phyloP scores from a whole-genome alignment of 1,140 invertebrate species.

The Epicauta chinensis region DNA sequence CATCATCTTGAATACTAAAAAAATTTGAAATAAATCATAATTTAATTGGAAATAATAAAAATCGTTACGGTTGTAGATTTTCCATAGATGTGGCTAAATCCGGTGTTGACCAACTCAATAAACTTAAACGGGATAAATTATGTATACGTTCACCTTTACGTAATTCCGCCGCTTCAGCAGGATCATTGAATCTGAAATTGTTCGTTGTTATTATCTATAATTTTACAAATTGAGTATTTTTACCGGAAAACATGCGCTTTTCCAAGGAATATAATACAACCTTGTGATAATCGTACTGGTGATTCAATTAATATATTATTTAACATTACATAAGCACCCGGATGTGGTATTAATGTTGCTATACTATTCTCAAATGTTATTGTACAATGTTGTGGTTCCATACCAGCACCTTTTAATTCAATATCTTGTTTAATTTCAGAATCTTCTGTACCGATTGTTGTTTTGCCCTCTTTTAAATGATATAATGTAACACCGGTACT shows the following conservation, averaged over 20 bases:
- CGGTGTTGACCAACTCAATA: slow-evolving; percentile 76
- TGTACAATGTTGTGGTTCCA: slow-evolving; percentile 76
- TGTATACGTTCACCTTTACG: slow-evolving; percentile 62
- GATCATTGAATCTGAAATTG: slow-evolving; percentile 62
- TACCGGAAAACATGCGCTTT: slow-evolving; percentile 89
- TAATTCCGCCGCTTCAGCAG: slow-evolving; percentile 79
- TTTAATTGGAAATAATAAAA: slow-evolving; percentile 1
- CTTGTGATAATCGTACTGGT: slow-evolving; percentile 69
- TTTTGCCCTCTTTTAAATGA: slow-evolving; percentile 78
- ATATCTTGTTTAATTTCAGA: slow-evolving; percentile 66
- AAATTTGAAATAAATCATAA: slow-evolving; percentile 9
- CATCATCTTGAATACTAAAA: slow-evolving; percentile 42
- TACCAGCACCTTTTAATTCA: slow-evolving; percentile 64
- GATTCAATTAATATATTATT: slow-evolving; percentile 72
- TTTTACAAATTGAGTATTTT: slow-evolving; percentile 1
- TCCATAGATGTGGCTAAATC: slow-evolving; percentile 74
- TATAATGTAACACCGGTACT: slow-evolving; percentile 89
- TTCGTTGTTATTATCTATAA: slow-evolving; percentile 1
- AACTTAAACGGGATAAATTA: slow-evolving; percentile 74
- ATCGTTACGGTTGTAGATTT: slow-evolving; percentile 44
- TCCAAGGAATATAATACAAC: slow-evolving; percentile 69
- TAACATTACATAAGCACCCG: slow-evolving; percentile 69
- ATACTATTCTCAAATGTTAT: slow-evolving; percentile 67
- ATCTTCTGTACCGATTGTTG: slow-evolving; percentile 70
- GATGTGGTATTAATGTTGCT: slow-evolving; percentile 68